Evolutionary conservation across 1,140 invertebrate genomes (phyloP).

Genomic region (Oreohelix idahoensis): DNA sequence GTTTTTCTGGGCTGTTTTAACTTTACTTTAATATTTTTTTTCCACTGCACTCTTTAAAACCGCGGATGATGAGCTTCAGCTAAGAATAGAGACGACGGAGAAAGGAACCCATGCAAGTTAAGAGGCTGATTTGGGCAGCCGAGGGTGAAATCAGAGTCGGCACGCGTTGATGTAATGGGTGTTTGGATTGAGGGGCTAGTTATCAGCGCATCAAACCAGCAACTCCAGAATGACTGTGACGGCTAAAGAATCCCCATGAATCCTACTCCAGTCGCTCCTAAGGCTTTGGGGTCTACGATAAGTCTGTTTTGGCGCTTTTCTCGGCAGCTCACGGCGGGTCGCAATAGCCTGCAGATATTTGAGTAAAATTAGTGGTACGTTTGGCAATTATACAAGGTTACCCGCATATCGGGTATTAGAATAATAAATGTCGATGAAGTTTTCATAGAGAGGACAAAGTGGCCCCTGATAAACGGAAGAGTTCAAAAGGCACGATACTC

Average conservation of each 20-base stretch:
- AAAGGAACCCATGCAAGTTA: constrained; percentile 10
- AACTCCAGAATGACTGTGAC: neutral
- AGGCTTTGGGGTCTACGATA: neutral
- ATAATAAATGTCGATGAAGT: neutral
- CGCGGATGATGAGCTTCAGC: neutral
- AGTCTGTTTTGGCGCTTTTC: neutral
- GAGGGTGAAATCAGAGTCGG: constrained; percentile 15
- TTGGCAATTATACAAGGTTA: neutral
- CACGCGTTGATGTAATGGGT: constrained; percentile 31
- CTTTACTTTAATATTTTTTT: neutral
- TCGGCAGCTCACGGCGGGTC: neutral
- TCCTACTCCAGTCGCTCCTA: neutral
- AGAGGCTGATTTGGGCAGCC: constrained; percentile 13
- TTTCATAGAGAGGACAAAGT: constrained; percentile 2
- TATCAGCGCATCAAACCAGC: constrained; percentile 7
- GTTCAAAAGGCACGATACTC: constrained; percentile 23
- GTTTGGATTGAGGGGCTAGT: constrained; percentile 30
- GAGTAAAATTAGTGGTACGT: constrained; percentile 15
- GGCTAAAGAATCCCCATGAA: neutral
- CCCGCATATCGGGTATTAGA: constrained; percentile 12
- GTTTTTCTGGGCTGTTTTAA: neutral
- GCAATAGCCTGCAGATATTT: constrained; percentile 28
- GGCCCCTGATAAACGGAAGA: constrained; percentile 15
- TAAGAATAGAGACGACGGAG: constrained; percentile 6
- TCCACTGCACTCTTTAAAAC: neutral